Evolutionary conservation across 1,140 invertebrate genomes (phyloP).

Genomic region (Atta cephalotes): DNA sequence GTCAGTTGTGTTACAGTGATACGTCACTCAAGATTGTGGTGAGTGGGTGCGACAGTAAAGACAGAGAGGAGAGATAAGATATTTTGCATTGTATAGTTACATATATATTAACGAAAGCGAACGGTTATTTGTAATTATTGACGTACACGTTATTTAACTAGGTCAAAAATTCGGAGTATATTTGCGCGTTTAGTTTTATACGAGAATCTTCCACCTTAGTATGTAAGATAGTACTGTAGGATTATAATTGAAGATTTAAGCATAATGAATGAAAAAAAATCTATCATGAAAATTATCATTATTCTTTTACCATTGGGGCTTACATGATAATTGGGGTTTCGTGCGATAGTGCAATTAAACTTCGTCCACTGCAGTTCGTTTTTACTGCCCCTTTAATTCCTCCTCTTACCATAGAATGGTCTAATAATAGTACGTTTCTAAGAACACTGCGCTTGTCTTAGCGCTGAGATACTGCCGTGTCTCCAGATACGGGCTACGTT

Average conservation of each 20-base stretch:
- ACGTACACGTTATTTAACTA: conserved; percentile 29
- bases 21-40: background rate
- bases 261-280: background rate
- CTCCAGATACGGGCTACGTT: background rate
- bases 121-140: conserved; percentile 19
- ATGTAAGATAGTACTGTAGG: conserved; percentile 71
- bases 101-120: background rate
- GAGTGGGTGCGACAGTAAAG: background rate
- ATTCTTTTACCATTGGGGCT: conserved; percentile 47
- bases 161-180: conserved; percentile 21
- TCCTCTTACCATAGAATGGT: background rate
- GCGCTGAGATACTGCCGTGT: too few species aligned
- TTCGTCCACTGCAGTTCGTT: conserved; percentile 26
- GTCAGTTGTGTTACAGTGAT: conserved; percentile 1
- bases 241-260: conserved; percentile 53
- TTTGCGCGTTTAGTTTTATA: conserved; percentile 55
- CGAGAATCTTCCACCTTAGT: conserved; percentile 71
- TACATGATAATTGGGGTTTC: conserved; percentile 27
- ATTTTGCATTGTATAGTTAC: conserved; percentile 57
- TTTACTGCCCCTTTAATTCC: background rate
- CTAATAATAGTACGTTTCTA: conserved; percentile 37
- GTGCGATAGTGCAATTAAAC: conserved; percentile 20
- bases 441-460: background rate
- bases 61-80: conserved; percentile 11
- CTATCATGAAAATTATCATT: conserved; percentile 16